Evolutionary conservation across 2,113 vertebrate genomes (phyloP), one percentile per base, ranked within the genome.

Genomic region (Amblyopsis rosae): DNA sequence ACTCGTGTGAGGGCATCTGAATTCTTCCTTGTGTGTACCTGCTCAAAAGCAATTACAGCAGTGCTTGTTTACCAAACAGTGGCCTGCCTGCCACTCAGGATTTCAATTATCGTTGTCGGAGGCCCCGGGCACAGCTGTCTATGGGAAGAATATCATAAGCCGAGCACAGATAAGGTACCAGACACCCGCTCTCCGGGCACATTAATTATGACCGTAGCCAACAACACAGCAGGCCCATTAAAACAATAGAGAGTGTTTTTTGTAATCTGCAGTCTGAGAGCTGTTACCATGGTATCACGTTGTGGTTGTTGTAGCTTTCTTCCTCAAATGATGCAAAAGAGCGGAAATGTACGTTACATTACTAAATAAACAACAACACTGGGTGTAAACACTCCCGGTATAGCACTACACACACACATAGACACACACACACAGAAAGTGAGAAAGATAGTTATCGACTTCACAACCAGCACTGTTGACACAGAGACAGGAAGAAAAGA

Each of bases 21-120:
- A 69, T 69, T 53, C 41, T 12, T 63, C 15, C 13, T 13, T 9
- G 19, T 41, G 13, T 46, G 59, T 62, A 55, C 59, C 71, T 12
- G 11, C 61, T 70, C 67, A 80, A 69, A 88, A 77, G 73, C 83
- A 88, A 84, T 90, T 89, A 89, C 68, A 47, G 66, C 73, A 61
- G 69, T 64, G 80, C 79, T 73, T 88, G 84, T 88, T 89, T 85
- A 76, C 79, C 62, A 78, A 73, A 82, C 81, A 86, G 82, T 85
- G 77, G 88, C 66, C 83, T 71, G 88, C 66, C 83, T 71, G 83
- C 82, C 84, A 77, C 73, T 85, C 83, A 77, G 77, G 75, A 80
- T 87, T 86, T 87, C 80, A 88, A 88, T 89, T 88, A 87, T 82
- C 82, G 65, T 59, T 72, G 75, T 79, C 71, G 70, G 16, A 64